phyloP scores from a whole-genome alignment of 2,888 invertebrate genomes.

The Orthonevra nobilis region DNA sequence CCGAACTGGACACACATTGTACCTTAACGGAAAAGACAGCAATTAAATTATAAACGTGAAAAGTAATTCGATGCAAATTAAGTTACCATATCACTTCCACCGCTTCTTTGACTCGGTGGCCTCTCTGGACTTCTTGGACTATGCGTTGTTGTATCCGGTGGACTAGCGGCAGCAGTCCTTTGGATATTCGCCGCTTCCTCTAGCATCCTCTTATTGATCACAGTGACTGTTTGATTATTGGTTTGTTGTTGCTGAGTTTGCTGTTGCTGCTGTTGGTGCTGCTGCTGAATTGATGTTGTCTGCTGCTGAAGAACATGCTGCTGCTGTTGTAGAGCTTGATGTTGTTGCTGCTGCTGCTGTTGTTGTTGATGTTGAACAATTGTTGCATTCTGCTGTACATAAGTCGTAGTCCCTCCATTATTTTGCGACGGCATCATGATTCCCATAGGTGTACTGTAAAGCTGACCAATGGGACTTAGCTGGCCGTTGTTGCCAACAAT shows the following conservation, averaged over 20 bases:
- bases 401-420: constrained; percentile 84
- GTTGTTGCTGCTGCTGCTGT: constrained; percentile 81
- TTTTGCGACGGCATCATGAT: constrained; percentile 79
- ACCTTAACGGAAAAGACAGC: constrained; percentile 84
- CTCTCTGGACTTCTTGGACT: constrained; percentile 86
- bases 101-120: constrained; percentile 79
- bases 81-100: constrained; percentile 80
- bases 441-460: constrained; percentile 79
- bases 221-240: constrained; percentile 71
- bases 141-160: constrained; percentile 92
- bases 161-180: constrained; percentile 82
- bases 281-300: constrained; percentile 81
- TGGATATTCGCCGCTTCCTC: constrained; percentile 73
- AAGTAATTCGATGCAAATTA: too few relatives aligned
- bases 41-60: background rate
- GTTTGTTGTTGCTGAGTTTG: constrained; percentile 71
- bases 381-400: constrained; percentile 91
- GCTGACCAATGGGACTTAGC: constrained; percentile 85
- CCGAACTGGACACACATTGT: constrained; percentile 93
- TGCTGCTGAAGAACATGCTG: constrained; percentile 85
- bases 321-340: constrained; percentile 72
- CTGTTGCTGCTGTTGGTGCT: constrained; percentile 72
- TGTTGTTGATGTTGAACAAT: constrained; percentile 91
- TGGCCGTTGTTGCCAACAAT: constrained; percentile 89
- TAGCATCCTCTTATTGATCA: constrained; percentile 74